Evolutionary conservation across 2,888 invertebrate genomes (phyloP).

Genomic region (Mythimna vitellina): DNA sequence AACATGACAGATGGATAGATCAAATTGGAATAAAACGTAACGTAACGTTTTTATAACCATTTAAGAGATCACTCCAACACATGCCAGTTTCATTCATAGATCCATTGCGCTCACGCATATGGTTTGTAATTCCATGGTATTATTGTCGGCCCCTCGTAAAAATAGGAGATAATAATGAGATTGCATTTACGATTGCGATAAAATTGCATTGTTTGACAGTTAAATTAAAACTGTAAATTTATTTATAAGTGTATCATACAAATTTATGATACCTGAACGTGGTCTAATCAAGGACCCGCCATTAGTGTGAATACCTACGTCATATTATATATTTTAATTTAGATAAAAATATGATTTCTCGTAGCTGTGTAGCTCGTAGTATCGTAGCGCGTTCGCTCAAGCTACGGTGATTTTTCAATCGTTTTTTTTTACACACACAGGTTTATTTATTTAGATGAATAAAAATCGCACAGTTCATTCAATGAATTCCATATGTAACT

Average conservation of each 20-base stretch:
- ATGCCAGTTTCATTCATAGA: slow-evolving; percentile 75
- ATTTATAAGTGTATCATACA: slow-evolving; percentile 4
- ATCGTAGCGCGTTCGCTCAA: background rate
- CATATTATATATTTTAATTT: background rate
- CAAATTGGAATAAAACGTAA: slow-evolving; percentile 58
- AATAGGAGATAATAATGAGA: slow-evolving; percentile 65
- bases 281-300: background rate
- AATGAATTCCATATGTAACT: background rate
- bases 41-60: slow-evolving; percentile 64
- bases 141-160: slow-evolving; percentile 70
- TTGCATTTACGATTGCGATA: slow-evolving; percentile 66
- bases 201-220: slow-evolving; percentile 52
- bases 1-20: slow-evolving; percentile 61
- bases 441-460: background rate
- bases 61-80: slow-evolving; percentile 74
- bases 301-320: background rate
- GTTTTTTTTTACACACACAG: background rate
- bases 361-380: background rate
- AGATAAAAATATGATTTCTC: background rate
- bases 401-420: background rate
- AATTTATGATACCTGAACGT: slow-evolving; percentile 6
- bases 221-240: slow-evolving; percentile 44
- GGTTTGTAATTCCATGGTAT: slow-evolving; percentile 71
- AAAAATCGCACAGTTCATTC: background rate
- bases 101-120: slow-evolving; percentile 72